Conservation (phyloP, 2,888 invertebrate species). For the Rhimphoctona megacephalus region DNA sequence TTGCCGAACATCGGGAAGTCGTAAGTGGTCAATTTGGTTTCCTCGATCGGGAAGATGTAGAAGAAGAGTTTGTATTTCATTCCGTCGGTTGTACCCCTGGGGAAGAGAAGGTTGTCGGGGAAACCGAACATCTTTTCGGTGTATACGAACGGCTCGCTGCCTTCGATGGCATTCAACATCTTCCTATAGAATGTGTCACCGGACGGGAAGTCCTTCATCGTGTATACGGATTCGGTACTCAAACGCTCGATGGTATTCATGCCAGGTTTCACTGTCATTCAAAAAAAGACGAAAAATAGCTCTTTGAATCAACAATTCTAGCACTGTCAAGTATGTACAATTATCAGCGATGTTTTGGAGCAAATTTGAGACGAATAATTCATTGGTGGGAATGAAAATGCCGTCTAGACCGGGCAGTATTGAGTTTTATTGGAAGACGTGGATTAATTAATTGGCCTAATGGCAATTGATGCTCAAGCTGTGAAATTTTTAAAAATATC, state of each 20-base stretch:
- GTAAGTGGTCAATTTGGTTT: conserved; percentile 84
- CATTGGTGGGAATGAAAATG: neutral
- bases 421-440: too few relatives aligned
- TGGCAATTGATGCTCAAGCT: too few relatives aligned
- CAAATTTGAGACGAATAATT: neutral
- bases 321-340: too few relatives aligned
- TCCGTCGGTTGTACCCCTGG: conserved; percentile 88
- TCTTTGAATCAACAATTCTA: neutral
- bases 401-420: neutral
- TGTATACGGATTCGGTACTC: conserved; percentile 78
- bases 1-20: conserved; percentile 86
- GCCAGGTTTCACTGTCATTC: conserved; percentile 79
- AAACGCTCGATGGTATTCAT: conserved; percentile 79
- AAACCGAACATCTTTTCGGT: conserved; percentile 80
- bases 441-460: too few relatives aligned
- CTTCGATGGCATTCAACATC: conserved; percentile 78
- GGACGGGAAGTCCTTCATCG: conserved; percentile 75
- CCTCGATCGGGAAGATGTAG: conserved; percentile 87
- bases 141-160: conserved; percentile 81
- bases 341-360: neutral
- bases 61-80: conserved; percentile 88
- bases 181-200: conserved; percentile 79
- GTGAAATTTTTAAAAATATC: too few relatives aligned
- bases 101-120: conserved; percentile 88
- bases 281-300: neutral